Evolutionary conservation across 2,113 vertebrate genomes (phyloP).

Genomic region (Gopherus evgoodei): DNA sequence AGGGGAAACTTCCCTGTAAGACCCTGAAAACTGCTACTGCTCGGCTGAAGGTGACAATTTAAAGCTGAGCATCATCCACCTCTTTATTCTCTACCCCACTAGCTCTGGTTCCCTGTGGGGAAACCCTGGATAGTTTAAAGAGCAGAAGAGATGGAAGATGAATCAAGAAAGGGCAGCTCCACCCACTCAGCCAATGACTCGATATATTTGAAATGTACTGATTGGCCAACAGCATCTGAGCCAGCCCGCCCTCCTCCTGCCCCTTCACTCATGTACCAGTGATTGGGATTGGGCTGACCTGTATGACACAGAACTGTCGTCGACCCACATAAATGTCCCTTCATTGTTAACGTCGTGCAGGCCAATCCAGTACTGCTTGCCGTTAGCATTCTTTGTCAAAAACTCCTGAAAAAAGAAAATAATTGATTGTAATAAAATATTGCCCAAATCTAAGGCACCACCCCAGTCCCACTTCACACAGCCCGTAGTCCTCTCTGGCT

Average conservation of each 20-base stretch:
- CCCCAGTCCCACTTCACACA: not conserved
- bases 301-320: not conserved
- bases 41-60: not conserved
- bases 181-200: not conserved
- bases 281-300: not conserved
- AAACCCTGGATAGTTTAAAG: not conserved
- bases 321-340: not conserved
- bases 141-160: not conserved
- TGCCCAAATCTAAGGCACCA: not conserved
- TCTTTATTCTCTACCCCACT: not conserved
- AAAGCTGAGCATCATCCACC: not conserved
- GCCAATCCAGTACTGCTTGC: not conserved
- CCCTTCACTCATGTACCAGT: not conserved
- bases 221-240: not conserved
- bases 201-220: not conserved
- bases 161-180: not conserved
- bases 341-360: not conserved
- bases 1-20: not conserved
- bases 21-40: not conserved
- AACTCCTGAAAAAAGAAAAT: not conserved
- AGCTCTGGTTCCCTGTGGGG: not conserved
- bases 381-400: not conserved
- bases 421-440: not conserved
- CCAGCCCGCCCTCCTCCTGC: not conserved
- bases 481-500: not conserved